A percentile compares a stretch with the other conserved stretches of the same genome.
Conservation (phyloP, 2,888 invertebrate species). For the Ceramica pisi region DNA sequence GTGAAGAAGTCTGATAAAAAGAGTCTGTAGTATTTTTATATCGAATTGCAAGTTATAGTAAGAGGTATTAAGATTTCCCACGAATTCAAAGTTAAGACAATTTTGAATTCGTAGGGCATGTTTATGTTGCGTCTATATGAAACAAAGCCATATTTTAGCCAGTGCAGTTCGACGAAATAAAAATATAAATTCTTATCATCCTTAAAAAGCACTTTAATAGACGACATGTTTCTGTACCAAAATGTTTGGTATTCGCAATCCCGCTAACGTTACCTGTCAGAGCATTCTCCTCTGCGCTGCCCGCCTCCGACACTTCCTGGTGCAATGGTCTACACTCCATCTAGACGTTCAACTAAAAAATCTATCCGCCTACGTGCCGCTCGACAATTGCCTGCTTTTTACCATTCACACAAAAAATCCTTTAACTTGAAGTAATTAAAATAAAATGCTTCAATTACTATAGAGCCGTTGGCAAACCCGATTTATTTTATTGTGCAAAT, state of each 20-base stretch:
- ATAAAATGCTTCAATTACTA: slow-evolving; percentile 57
- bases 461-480: slow-evolving; percentile 32
- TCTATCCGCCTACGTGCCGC: slow-evolving; percentile 61
- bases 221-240: slow-evolving; percentile 16
- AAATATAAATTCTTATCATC: too few relatives aligned
- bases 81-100: too few relatives aligned
- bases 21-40: neutral
- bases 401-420: slow-evolving; percentile 53
- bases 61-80: too few relatives aligned
- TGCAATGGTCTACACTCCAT: slow-evolving; percentile 65
- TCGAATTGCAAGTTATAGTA: neutral
- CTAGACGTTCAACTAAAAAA: slow-evolving; percentile 61
- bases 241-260: slow-evolving; percentile 38
- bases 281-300: slow-evolving; percentile 34
- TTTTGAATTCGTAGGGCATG: neutral
- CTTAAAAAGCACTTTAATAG: neutral
- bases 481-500: slow-evolving; percentile 53
- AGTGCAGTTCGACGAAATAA: too few relatives aligned
- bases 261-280: slow-evolving; percentile 47
- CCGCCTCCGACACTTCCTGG: slow-evolving; percentile 64
- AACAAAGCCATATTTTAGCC: neutral
- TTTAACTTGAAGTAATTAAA: slow-evolving; percentile 61
- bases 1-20: slow-evolving; percentile 5
- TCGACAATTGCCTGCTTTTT: slow-evolving; percentile 59
- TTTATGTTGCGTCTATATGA: neutral